phyloP scores from a whole-genome alignment of 2,797 vertebrate species.

The Onychomys arenicola region DNA sequence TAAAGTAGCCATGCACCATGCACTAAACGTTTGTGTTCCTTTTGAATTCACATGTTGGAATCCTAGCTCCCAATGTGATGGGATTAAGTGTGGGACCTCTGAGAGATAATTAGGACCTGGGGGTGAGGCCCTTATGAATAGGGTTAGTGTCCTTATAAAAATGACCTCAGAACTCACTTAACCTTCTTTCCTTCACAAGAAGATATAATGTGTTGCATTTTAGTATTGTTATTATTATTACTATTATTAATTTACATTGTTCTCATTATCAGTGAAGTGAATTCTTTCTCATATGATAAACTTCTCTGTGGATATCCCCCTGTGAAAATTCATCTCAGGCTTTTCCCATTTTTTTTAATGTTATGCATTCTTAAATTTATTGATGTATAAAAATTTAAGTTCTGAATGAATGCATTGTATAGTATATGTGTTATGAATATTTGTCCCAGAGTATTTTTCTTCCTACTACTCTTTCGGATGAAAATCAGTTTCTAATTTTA shows the following conservation, averaged over 20 bases:
- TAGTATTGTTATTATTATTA: background rate
- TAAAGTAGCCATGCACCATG: background rate
- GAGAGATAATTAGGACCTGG: background rate
- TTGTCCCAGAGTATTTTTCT: background rate
- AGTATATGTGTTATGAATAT: background rate
- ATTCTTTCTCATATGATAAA: background rate
- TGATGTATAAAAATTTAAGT: background rate
- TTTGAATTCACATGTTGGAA: background rate
- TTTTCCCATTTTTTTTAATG: background rate
- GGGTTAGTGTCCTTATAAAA: background rate
- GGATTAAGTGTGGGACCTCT: background rate
- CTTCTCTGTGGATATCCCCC: constrained; percentile 15
- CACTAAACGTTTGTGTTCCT: background rate
- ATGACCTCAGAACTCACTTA: background rate
- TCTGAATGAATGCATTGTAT: background rate
- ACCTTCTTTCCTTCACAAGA: background rate
- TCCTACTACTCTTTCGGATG: constrained; percentile 9
- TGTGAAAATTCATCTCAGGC: background rate
- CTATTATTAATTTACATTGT: background rate
- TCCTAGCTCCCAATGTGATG: background rate
- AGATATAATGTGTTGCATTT: background rate
- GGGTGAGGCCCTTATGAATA: too few relatives aligned
- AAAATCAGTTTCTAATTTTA: constrained; percentile 40
- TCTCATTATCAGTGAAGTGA: background rate
- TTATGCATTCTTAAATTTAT: background rate